Base-by-base conservation (phyloP, 1,140 invertebrate species). In the Cecropterus lyciades region DNA sequence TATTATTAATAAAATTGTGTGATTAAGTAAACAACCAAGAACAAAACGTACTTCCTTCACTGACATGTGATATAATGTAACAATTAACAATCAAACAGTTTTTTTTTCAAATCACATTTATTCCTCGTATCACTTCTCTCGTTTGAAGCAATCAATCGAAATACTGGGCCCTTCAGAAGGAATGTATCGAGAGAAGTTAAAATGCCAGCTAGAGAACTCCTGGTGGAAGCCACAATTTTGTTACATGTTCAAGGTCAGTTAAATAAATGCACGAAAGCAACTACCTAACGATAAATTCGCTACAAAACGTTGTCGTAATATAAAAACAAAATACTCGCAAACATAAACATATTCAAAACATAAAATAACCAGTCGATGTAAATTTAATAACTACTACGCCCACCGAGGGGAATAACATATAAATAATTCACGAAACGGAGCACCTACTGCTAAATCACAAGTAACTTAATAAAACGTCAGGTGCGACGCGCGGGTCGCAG, bases 231-330 rank as follows among this genome's bases (percentile, higher is more conserved):
- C 27, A 65, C 30, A 4, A 49, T 43, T 30, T 20, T 52, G 46
- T 48, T 42, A 51, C 59, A 27, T 63, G 49, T 52, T 68, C 56
- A 57, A 69, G 56, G 69, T 73, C 77, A 73, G 59, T 66, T 67
- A 74, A 42, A 80, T 89, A 91, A 91, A 91, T 91, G 89, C 89
- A 86, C 71, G 59, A 77, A 81, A 81, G 70, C 72, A 75, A 74
- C 56, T 68, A 51, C 48, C 60, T 72, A 77, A 65, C 74, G 68
- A 65, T 80, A 74, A 75, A 87, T 75, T 69, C 69, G 67, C 59
- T 83, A 82, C 77, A 68, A 85, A 84, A 82, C 69, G 79, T 55
- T 55, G 37, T 89, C 86, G 87, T 82, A 80, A 79, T 46, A 72
- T 78, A 85, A 84, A 76, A 84, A 77, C 69, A 48, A 74, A 64